A percentile compares a stretch with the other conserved stretches of the same genome.
phyloP scores from a whole-genome alignment of 2,797 vertebrate genomes.

The Tangara arthus region DNA sequence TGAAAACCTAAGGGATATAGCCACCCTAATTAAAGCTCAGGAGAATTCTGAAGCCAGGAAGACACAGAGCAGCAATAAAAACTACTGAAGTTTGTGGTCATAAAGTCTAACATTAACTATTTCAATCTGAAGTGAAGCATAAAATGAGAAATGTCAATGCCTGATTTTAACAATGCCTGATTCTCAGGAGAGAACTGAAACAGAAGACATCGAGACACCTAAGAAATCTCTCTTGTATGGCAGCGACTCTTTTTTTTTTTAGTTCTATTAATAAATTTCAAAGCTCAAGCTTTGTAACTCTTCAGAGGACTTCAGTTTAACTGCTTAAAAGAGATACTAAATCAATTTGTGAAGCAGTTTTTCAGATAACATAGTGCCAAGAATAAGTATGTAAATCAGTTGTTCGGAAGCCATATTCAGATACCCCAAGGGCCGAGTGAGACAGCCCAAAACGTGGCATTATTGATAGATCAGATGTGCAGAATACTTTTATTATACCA shows the following conservation, averaged over 20 bases:
- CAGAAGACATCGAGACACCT: not conserved
- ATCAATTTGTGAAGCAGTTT: slow-evolving; percentile 27
- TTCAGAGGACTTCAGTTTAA: not conserved
- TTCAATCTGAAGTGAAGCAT: slow-evolving; percentile 26
- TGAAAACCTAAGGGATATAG: slow-evolving; percentile 8
- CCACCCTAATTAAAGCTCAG: slow-evolving; percentile 53
- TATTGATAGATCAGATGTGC: not conserved
- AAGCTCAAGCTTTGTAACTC: not conserved
- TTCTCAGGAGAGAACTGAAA: slow-evolving; percentile 8
- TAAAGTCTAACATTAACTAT: slow-evolving; percentile 3
- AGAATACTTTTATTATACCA: not conserved
- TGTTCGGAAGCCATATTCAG: not conserved
- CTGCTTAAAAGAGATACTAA: not conserved
- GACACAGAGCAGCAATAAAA: slow-evolving; percentile 6
- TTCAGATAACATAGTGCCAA: not conserved
- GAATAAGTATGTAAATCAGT: not conserved
- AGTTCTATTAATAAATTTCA: not conserved
- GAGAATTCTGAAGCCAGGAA: slow-evolving; percentile 37
- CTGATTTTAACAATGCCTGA: slow-evolving; percentile 5
- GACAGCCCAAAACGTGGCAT: not conserved
- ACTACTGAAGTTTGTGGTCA: slow-evolving; percentile 7
- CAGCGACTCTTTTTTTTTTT: not conserved
- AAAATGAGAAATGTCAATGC: slow-evolving; percentile 37
- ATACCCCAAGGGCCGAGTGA: accelerated
- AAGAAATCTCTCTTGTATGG: slow-evolving; percentile 1